Conservation (phyloP, 1,140 invertebrate genomes). For the Lucilia cuprina region DNA sequence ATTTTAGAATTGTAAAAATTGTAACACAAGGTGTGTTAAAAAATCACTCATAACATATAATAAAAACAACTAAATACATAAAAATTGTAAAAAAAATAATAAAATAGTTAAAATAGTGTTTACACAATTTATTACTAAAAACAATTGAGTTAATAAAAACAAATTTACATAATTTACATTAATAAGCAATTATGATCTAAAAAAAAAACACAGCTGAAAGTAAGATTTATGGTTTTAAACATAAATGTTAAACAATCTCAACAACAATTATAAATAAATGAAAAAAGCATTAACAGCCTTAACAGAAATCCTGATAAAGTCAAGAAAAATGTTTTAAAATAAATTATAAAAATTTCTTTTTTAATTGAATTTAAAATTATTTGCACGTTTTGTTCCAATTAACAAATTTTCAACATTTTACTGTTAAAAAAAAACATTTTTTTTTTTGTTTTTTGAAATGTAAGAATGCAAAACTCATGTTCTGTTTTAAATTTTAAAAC, state of each 20-base stretch:
- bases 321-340: background rate
- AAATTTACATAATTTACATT: background rate
- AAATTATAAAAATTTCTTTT: background rate
- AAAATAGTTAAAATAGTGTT: constrained; percentile 9
- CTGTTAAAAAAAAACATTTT: background rate
- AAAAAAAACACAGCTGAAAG: background rate
- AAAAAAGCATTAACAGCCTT: too few relatives aligned
- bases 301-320: too few relatives aligned
- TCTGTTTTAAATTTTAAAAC: background rate
- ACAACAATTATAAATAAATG: background rate
- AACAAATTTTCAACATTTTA: constrained; percentile 24
- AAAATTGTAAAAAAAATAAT: background rate
- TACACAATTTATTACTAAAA: constrained; percentile 4
- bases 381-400: constrained; percentile 33
- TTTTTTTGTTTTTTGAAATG: background rate
- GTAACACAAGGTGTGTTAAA: constrained; percentile 2
- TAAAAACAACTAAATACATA: background rate
- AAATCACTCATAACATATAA: background rate
- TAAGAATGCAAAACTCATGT: constrained; percentile 24
- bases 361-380: constrained; percentile 26
- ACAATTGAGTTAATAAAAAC: constrained; percentile 7
- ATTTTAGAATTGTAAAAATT: background rate
- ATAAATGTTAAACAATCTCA: background rate
- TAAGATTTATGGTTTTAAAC: background rate
- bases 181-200: background rate